Conservation (phyloP, 2,888 invertebrate species). For the Ormyrus pomaceus region DNA sequence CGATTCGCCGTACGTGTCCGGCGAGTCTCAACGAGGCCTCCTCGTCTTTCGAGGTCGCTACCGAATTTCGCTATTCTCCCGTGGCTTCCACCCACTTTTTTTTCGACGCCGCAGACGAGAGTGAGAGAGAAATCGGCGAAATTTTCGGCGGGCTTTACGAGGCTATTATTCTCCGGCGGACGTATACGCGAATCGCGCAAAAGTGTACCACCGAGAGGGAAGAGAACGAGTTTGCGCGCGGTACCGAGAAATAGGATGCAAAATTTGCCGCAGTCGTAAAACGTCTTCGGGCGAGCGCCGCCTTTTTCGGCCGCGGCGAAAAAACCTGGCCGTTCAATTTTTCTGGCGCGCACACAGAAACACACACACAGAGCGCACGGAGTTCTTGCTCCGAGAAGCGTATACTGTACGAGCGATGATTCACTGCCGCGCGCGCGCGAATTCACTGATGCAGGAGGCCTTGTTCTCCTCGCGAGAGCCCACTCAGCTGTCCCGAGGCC, state of each 20-base stretch:
- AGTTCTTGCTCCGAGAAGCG: too few relatives aligned
- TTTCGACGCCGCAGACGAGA: too few relatives aligned
- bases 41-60: constrained; percentile 44
- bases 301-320: not conserved
- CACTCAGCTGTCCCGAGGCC: too few relatives aligned
- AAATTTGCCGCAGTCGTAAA: not conserved
- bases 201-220: not conserved
- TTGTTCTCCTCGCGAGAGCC: too few relatives aligned
- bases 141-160: constrained; percentile 35
- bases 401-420: too few relatives aligned
- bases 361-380: not conserved
- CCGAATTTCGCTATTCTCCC: constrained; percentile 21
- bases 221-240: not conserved
- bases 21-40: constrained; percentile 36
- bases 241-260: constrained; percentile 9
- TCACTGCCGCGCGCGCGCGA: too few relatives aligned
- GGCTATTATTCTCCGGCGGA: constrained; percentile 23
- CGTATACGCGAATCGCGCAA: not conserved
- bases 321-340: not conserved
- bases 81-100: constrained; percentile 43
- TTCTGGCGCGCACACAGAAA: not conserved
- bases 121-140: constrained; percentile 35
- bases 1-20: not conserved
- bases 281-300: not conserved
- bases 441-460: too few relatives aligned